These are phyloP conservation scores for Ictalurus punctatus DNA, from an alignment of 2,113 vertebrate genomes.

Conservation along the genomic window DNA sequence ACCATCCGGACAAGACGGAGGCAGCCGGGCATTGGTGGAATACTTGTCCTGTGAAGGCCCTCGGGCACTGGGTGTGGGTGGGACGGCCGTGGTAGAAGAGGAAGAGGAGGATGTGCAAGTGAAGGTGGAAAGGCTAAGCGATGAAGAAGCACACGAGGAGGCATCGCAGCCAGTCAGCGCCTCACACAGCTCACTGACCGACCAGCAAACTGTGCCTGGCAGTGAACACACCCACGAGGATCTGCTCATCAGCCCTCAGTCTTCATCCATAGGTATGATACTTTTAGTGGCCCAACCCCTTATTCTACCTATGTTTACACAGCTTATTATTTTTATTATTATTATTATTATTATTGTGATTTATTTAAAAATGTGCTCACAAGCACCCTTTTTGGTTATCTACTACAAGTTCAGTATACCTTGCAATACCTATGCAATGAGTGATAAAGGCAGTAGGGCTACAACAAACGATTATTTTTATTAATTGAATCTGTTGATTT, in stretches of 20 bases:
- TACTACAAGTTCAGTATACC: not conserved
- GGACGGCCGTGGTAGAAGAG: conserved; percentile 75
- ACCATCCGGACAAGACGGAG: conserved; percentile 70
- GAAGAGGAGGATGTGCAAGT: conserved; percentile 93
- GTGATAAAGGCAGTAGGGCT: not conserved
- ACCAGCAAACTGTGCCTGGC: conserved; percentile 96
- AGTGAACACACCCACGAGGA: conserved; percentile 97
- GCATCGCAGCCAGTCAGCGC: conserved; percentile 91
- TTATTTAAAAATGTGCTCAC: not conserved
- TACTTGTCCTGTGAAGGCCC: conserved; percentile 93
- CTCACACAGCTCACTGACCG: conserved; percentile 94
- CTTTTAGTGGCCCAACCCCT: conserved; percentile 69
- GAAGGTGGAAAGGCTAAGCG: conserved; percentile 94
- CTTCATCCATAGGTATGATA: conserved; percentile 92
- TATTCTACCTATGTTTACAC: not conserved
- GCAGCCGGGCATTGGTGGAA: conserved; percentile 78
- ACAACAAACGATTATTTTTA: not conserved
- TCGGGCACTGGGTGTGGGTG: conserved; percentile 46
- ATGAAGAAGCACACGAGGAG: conserved; percentile 94
- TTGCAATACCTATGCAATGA: not conserved
- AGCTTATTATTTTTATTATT: not conserved
- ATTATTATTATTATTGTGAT: not conserved
- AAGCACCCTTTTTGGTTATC: not conserved
- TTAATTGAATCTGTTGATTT: not conserved
- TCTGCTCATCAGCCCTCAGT: conserved; percentile 97